Base-by-base conservation (phyloP, 2,888 invertebrate species). In the Scaptomyza cyrtandrae region DNA sequence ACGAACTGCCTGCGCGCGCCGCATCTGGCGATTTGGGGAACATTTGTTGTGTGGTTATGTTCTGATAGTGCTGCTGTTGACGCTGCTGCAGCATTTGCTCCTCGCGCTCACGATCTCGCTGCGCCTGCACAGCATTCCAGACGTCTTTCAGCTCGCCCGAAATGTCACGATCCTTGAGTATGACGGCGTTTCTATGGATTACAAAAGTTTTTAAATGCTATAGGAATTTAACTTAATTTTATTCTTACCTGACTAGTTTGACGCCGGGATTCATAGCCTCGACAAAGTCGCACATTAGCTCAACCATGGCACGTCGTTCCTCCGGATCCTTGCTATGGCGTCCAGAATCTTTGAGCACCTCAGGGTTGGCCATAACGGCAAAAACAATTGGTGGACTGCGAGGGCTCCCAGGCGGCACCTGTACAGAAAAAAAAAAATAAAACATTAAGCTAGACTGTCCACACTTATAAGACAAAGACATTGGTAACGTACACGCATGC, bases 331-430 rank as follows among this genome's bases (percentile, higher is more conserved):
- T 92, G 80, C 95, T 94, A 91, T 95, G 95, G 79, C 95, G 95
- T 37, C 95, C 95, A 80, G 94, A 95, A 50, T 94, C 93, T 89
- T 94, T 94, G 44, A 95, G 93, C 73, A 95, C 94, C 78, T 95
- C 95, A 2, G 95, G 95, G 91, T 95, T 95, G 0, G 95, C 95
- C 94, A 95, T 95, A 2, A 95, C 95, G 16, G 95, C 95, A 91
- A 95, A 95, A 7, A 95, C 95, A 39, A 94, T 92, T 1, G 94
- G 93, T 13, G 95, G 94, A 69, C 94, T 93, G 0, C 94, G 94
- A 0, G 94, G 94, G 79, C 93, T 94, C 41, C 94, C 93, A 87
- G 94, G 94, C 0, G 93, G 94, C 10, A 94, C 94, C 94, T 94
- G 72, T 48, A 14, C 14, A 39, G 14, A 55, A 14, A 44, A 41